Evolutionary conservation across 2,888 invertebrate species (phyloP).

Genomic region (Mythimna albipuncta): DNA sequence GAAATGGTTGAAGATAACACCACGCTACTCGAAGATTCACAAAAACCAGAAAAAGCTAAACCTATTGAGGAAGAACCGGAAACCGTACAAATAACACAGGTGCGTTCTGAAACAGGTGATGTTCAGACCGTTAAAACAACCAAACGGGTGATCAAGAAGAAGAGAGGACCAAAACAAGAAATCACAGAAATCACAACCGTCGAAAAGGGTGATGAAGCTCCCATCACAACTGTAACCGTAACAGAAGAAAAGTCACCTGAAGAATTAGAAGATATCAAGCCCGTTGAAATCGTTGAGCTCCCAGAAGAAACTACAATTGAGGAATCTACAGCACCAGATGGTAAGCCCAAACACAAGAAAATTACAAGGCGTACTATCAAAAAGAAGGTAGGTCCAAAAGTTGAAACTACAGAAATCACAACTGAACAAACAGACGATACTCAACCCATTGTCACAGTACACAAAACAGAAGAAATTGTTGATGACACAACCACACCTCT

Average conservation of each 20-base stretch:
- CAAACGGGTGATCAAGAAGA: too few species aligned
- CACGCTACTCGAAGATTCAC: neutral
- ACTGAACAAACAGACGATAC: neutral
- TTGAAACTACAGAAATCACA: neutral
- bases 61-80: conserved; percentile 34
- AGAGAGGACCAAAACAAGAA: too few species aligned
- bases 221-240: too few species aligned
- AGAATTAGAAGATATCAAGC: neutral
- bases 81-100: too few species aligned
- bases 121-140: too few species aligned
- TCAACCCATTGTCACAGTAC: neutral
- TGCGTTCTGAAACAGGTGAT: too few species aligned
- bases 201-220: too few species aligned
- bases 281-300: neutral
- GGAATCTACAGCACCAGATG: neutral
- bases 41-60: neutral
- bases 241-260: too few species aligned
- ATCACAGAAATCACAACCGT: too few species aligned
- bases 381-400: neutral
- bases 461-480: neutral
- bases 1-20: conserved; percentile 1
- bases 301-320: neutral
- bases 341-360: neutral
- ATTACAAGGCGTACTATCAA: neutral
- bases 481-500: conserved; percentile 37